Conservation (phyloP, 92 coral and sea anemone species). For the Phymanthus crucifer region DNA sequence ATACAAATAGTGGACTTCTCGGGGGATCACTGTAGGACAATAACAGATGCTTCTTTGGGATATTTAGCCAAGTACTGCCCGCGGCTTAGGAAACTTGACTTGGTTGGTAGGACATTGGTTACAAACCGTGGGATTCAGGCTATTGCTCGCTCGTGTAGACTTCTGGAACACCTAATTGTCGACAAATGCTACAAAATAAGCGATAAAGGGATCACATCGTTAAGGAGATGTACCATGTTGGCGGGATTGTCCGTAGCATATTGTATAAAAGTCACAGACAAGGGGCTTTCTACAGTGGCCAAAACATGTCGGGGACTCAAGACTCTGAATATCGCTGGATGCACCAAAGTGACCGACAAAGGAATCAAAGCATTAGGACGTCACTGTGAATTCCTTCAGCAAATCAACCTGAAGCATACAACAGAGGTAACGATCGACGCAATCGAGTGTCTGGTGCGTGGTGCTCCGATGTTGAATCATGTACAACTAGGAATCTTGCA, state of each 20-base stretch:
- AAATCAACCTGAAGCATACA: slow-evolving; percentile 74
- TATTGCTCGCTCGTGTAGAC: slow-evolving; percentile 66
- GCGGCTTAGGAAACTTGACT: slow-evolving; percentile 60
- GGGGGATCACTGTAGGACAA: slow-evolving; percentile 75
- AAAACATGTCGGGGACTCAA: slow-evolving; percentile 60
- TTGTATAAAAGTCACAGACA: slow-evolving; percentile 73
- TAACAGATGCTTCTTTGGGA: slow-evolving; percentile 68
- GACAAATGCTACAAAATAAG: slow-evolving; percentile 65
- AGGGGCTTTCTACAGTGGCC: slow-evolving; percentile 57
- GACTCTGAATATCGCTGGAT: slow-evolving; percentile 68
- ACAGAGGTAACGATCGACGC: slow-evolving; percentile 71
- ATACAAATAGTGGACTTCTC: slow-evolving; percentile 86
- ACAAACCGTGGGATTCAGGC: slow-evolving; percentile 64
- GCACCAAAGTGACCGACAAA: slow-evolving; percentile 66
- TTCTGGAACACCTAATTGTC: slow-evolving; percentile 61
- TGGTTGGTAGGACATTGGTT: slow-evolving; percentile 62
- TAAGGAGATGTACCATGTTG: slow-evolving; percentile 64
- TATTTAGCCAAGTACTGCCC: slow-evolving; percentile 79
- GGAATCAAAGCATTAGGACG: slow-evolving; percentile 63
- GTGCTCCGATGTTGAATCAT: slow-evolving; percentile 63
- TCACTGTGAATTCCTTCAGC: slow-evolving; percentile 49
- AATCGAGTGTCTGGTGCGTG: slow-evolving; percentile 64
- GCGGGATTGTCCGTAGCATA: slow-evolving; percentile 59
- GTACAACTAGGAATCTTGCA: slow-evolving; percentile 71
- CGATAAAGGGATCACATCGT: slow-evolving; percentile 62